Conservation (phyloP, 2,888 invertebrate genomes). For the Tachina fera region DNA sequence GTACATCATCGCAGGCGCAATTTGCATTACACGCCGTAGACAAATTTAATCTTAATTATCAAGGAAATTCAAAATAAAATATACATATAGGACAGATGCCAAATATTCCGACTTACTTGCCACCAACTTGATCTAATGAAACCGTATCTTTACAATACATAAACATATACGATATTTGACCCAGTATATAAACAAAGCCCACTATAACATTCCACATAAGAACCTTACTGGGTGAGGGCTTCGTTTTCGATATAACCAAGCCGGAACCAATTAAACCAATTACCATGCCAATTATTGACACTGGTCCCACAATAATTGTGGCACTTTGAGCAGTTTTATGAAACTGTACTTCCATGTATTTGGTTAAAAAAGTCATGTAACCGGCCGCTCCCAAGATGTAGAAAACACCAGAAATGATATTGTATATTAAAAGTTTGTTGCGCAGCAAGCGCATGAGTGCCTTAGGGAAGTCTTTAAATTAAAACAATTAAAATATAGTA, state of each 20-base stretch:
- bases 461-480: constrained; percentile 83
- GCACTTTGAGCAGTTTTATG: constrained; percentile 86
- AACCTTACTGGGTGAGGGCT: constrained; percentile 85
- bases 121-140: constrained; percentile 74
- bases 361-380: constrained; percentile 88
- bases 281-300: constrained; percentile 85
- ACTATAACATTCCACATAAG: constrained; percentile 87
- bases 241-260: constrained; percentile 85
- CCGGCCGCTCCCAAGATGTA: constrained; percentile 86
- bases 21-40: constrained; percentile 84
- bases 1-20: constrained; percentile 85
- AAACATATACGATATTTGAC: constrained; percentile 84
- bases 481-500: neutral
- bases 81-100: neutral
- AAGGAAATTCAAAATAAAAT: constrained; percentile 34
- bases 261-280: constrained; percentile 86
- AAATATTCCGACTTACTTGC: constrained; percentile 73
- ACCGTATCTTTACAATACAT: constrained; percentile 84
- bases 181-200: constrained; percentile 84
- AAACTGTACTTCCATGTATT: constrained; percentile 90
- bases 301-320: constrained; percentile 87
- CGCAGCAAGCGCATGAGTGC: constrained; percentile 85
- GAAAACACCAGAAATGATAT: constrained; percentile 87
- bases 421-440: constrained; percentile 87
- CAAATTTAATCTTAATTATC: constrained; percentile 83